Evolutionary conservation across 2,888 invertebrate species (phyloP).

Genomic region (Ceraclea dissimilis): DNA sequence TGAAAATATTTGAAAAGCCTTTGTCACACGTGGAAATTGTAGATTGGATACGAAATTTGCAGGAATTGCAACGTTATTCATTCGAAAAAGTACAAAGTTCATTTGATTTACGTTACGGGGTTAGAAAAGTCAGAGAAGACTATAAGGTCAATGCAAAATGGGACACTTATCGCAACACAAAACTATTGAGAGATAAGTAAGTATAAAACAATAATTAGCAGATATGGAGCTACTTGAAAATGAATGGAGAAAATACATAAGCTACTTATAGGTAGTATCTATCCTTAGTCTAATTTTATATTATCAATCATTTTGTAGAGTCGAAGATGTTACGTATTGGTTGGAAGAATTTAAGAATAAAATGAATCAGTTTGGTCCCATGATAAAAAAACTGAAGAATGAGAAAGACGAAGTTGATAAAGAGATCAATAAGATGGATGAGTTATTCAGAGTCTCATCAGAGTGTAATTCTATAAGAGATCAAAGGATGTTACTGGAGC

Average conservation of each 20-base stretch:
- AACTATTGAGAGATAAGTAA: constrained; percentile 61
- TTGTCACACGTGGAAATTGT: constrained; percentile 1
- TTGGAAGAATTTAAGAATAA: neutral
- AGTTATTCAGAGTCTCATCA: neutral
- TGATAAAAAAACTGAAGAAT: neutral
- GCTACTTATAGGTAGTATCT: too few species aligned
- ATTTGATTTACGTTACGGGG: constrained; percentile 61
- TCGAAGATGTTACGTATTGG: neutral
- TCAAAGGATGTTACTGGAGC: neutral
- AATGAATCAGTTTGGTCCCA: neutral
- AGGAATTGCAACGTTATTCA: constrained; percentile 45
- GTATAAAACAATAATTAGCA: neutral
- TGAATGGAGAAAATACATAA: too few species aligned
- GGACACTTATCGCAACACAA: constrained; percentile 73
- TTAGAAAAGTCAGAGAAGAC: constrained; percentile 66
- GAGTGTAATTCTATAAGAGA: neutral
- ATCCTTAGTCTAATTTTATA: too few species aligned
- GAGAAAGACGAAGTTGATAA: neutral
- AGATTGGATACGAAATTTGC: constrained; percentile 3
- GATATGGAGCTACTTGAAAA: too few species aligned
- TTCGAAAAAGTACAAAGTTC: constrained; percentile 60
- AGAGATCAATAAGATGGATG: neutral
- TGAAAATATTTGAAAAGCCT: constrained; percentile 8
- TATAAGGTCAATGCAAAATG: constrained; percentile 66
- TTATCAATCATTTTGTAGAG: neutral